Evolutionary conservation across 2,113 vertebrate genomes (phyloP), one percentile per base, ranked within the genome.

Genomic region (Urocynchramus pylzowi): DNA sequence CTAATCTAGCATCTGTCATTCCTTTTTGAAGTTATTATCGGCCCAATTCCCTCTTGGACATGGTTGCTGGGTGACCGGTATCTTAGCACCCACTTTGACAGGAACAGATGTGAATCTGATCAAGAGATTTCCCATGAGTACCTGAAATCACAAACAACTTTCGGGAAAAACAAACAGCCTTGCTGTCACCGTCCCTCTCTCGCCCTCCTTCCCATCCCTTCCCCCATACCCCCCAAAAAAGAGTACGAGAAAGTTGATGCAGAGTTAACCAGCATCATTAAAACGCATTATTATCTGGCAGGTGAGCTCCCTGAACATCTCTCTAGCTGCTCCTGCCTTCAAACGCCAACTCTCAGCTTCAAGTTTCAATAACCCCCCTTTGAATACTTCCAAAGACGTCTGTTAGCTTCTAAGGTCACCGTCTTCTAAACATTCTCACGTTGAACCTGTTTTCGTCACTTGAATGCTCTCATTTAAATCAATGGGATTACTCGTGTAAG

Each of bases 11-110:
- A 99, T 99, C 99, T 99, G 99, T 99, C 99, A 99, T 99, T 99
- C 99, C 99, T 99, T 99, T 99, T 99, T 99, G 99, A 99, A 99
- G 99, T 99, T 99, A 99, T 99, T 99, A 99, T 99, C 99, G 98
- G 99, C 98, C 98, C 97, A 98, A 99, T 99, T 99, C 99, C 99
- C 99, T 99, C 99, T 99, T 99, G 99, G 99, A 99, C 99, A 98
- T 98, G 99, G 99, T 99, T 99, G 99, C 99, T 98, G 99, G 99
- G 99, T 99, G 99, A 99, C 99, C 98, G 99, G 99, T 99, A 99
- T 99, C 99, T 99, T 99, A 99, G 99, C 99, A 99, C 99, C 99
- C 99, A 99, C 98, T 99, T 99, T 99, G 99, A 99, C 99, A 99
- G 99, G 99, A 99, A 99, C 99, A 99, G 99, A 99, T 99, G 99